phyloP scores from a whole-genome alignment of 2,113 vertebrate genomes.

The Spea multiplicata region DNA sequence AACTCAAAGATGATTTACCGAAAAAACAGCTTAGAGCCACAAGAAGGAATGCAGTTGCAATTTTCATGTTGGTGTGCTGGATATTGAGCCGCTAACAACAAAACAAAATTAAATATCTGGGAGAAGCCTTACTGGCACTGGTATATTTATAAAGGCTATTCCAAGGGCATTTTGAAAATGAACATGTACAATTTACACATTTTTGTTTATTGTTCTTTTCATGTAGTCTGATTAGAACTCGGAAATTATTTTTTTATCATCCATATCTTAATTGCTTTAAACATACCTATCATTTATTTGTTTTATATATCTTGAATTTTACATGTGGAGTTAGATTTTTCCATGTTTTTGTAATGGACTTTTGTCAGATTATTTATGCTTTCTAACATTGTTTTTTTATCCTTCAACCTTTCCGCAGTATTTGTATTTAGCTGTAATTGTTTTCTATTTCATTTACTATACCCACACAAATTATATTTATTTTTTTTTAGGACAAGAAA shows the following conservation, averaged over 20 bases:
- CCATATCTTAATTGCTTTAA: too few species aligned
- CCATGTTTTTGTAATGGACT: too few species aligned
- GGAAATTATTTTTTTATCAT: not conserved
- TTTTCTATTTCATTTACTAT: too few species aligned
- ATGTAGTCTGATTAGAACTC: not conserved
- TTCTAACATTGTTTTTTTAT: too few species aligned
- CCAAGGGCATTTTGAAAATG: conserved; percentile 18
- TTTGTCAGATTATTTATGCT: too few species aligned
- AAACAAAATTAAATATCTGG: conserved; percentile 3
- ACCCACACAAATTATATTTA: too few species aligned
- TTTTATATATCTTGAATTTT: conserved; percentile 1
- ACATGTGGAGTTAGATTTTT: not conserved
- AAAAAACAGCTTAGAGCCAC: conserved; percentile 30
- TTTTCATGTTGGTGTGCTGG: conserved; percentile 28
- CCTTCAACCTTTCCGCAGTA: too few species aligned
- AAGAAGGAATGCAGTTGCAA: conserved; percentile 27
- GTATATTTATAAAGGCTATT: conserved; percentile 12
- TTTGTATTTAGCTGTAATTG: too few species aligned
- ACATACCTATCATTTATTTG: not conserved
- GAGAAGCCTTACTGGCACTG: not conserved
- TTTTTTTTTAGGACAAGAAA: too few species aligned
- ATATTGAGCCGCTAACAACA: not conserved
- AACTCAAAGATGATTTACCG: conserved; percentile 9
- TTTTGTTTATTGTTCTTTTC: not conserved
- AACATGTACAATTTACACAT: not conserved